Percentiles rank a stretch among this genome's conserved stretches.
phyloP scores from a whole-genome alignment of 2,797 vertebrate species.

The Oryzias dopingdopingensis region DNA sequence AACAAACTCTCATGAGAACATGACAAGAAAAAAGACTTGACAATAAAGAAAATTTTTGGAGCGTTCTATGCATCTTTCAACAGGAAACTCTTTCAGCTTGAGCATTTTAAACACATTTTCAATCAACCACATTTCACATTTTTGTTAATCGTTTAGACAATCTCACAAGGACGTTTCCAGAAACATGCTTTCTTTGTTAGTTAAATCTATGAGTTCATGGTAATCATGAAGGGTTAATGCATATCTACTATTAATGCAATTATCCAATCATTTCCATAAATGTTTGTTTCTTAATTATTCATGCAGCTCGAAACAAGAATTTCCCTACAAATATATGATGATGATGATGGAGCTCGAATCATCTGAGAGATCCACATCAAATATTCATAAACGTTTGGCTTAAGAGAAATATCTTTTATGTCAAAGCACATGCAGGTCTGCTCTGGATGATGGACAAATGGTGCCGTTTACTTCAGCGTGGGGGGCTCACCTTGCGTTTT shows the following conservation, averaged over 20 bases:
- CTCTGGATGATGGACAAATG: constrained; percentile 30
- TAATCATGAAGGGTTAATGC: constrained; percentile 33
- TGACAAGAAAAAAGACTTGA: too few relatives aligned
- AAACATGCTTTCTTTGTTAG: too few relatives aligned
- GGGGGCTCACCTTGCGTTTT: constrained; percentile 74
- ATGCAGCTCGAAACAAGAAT: constrained; percentile 19
- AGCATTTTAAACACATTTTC: too few relatives aligned
- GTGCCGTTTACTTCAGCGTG: constrained; percentile 43
- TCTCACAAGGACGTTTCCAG: too few relatives aligned
- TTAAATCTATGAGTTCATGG: not conserved
- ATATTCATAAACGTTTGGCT: constrained; percentile 45
- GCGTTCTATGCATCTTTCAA: too few relatives aligned
- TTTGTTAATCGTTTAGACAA: too few relatives aligned
- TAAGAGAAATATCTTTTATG: constrained; percentile 37
- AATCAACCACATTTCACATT: too few relatives aligned
- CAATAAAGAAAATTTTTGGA: too few relatives aligned
- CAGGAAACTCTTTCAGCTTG: too few relatives aligned
- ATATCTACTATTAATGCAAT: constrained; percentile 7
- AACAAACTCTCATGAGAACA: too few relatives aligned
- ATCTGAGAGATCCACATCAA: constrained; percentile 9
- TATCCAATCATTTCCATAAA: constrained; percentile 12
- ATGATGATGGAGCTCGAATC: constrained; percentile 22
- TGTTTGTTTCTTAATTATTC: not conserved
- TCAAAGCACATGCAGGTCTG: constrained; percentile 51
- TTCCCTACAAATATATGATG: constrained; percentile 12